Evolutionary conservation across 2,797 vertebrate genomes (phyloP).

Genomic region (Myotis myotis): DNA sequence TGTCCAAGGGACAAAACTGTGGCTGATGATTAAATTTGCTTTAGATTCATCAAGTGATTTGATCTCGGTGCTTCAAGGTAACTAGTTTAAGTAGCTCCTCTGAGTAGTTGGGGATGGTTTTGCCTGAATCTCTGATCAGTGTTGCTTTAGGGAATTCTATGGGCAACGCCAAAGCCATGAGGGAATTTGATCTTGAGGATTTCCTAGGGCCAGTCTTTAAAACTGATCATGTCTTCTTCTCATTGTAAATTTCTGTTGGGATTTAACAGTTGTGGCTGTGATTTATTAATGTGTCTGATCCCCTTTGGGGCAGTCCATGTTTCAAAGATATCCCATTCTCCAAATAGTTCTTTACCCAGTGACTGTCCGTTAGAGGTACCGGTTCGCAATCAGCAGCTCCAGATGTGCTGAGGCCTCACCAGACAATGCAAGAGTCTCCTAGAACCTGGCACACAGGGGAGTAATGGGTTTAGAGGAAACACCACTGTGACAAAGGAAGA

Average conservation of each 20-base stretch:
- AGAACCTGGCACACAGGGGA: conserved; percentile 38
- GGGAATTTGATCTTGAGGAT: conserved; percentile 50
- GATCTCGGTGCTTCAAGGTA: not conserved
- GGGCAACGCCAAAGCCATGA: conserved; percentile 30
- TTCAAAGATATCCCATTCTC: conserved; percentile 58
- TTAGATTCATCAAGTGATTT: not conserved
- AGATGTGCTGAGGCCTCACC: conserved; percentile 45
- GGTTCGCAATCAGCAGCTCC: conserved; percentile 29
- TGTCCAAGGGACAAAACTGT: not conserved
- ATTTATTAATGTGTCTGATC: conserved; percentile 73
- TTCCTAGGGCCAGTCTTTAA: conserved; percentile 60
- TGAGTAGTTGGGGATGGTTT: not conserved
- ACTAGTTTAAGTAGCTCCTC: conserved; percentile 20
- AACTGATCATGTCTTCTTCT: conserved; percentile 51
- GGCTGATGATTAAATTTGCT: not conserved
- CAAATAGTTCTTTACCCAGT: conserved; percentile 48
- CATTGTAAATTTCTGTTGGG: conserved; percentile 64
- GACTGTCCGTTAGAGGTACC: conserved; percentile 57
- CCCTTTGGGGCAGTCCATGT: conserved; percentile 55
- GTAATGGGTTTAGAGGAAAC: conserved; percentile 43
- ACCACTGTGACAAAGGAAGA: conserved; percentile 19
- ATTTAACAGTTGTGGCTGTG: conserved; percentile 58
- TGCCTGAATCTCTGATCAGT: not conserved
- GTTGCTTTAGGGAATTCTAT: conserved; percentile 18
- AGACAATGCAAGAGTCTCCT: conserved; percentile 60